A percentile compares a stretch with the other conserved stretches of the same genome.
Conservation (phyloP, 2,888 invertebrate genomes). For the Bedellia somnulentella region DNA sequence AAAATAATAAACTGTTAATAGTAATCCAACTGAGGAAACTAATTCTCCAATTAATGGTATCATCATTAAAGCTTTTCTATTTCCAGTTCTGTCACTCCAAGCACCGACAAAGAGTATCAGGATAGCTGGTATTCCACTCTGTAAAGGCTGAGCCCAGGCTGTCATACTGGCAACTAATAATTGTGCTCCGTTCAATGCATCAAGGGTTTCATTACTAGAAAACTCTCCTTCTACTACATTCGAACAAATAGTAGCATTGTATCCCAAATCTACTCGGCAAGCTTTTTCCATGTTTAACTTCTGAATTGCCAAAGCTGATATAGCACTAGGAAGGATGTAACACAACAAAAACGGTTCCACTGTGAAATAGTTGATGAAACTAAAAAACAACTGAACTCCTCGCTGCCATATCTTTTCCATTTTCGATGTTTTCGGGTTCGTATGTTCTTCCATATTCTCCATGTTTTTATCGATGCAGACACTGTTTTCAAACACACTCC, state of each 20-base stretch:
- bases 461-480: too few relatives aligned
- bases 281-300: constrained; percentile 61
- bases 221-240: constrained; percentile 26
- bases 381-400: too few relatives aligned
- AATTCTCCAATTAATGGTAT: constrained; percentile 59
- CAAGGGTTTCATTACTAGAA: constrained; percentile 17
- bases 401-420: too few relatives aligned
- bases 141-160: constrained; percentile 55
- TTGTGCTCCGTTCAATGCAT: constrained; percentile 37
- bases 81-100: constrained; percentile 64
- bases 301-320: constrained; percentile 60
- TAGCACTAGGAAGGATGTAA: constrained; percentile 63
- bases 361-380: constrained; percentile 41
- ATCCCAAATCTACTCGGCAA: constrained; percentile 50
- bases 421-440: too few relatives aligned
- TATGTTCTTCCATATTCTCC: too few relatives aligned
- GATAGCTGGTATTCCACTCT: constrained; percentile 58
- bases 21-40: constrained; percentile 44
- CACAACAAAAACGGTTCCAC: constrained; percentile 68
- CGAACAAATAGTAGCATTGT: constrained; percentile 48
- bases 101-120: constrained; percentile 62
- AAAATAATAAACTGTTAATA: constrained; percentile 57
- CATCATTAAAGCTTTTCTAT: constrained; percentile 59
- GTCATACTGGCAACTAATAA: constrained; percentile 51
- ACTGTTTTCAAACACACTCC: too few relatives aligned